Evolutionary conservation across 2,888 invertebrate genomes (phyloP), one percentile per base, ranked within the genome.

Genomic region (Microctonus brassicae): DNA sequence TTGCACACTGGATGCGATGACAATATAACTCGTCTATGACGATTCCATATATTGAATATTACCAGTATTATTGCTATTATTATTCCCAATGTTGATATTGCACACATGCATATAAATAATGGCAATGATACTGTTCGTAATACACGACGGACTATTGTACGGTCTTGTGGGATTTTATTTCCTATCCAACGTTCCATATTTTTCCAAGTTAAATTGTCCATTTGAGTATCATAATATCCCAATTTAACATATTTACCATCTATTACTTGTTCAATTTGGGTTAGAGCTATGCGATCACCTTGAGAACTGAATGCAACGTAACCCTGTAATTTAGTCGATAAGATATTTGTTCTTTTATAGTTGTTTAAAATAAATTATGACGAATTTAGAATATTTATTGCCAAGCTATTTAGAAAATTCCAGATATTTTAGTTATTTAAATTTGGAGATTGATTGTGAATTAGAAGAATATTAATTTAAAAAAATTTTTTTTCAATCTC

Each of bases 1-100:
- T 99, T 99, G 89, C 98, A 97, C 36, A 95, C 95, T 2, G 99
- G 98, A 90, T 99, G 98, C 7, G 99, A 99, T 86, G 96, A 94
- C 84, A 96, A 94, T 82, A 99, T 98, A 69, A 98, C 96, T 88
- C 99, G 94, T 89, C 98, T 91, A 87, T 97, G 94, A 82, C 95
- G 92, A 89, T 97, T 95, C 90, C 95, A 92, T 79, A 95, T 92
- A 88, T 98, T 99, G 90, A 99, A 99, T 79, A 96, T 90, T 79
- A 99, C 94, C 76, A 99, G 92, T 36, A 90, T 92, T 74, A 96
- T 89, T 20, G 98, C 97, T 73, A 94, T 92, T 52, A 95, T 87
- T 78, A 98, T 95, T 36, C 98, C 99, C 70, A 96, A 91, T 77
- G 94, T 91, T 73, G 98, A 96, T 78, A 98, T 92, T 17, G 94